Conservation (phyloP, 2,113 vertebrate genomes). For the Pycnonotus jocosus region DNA sequence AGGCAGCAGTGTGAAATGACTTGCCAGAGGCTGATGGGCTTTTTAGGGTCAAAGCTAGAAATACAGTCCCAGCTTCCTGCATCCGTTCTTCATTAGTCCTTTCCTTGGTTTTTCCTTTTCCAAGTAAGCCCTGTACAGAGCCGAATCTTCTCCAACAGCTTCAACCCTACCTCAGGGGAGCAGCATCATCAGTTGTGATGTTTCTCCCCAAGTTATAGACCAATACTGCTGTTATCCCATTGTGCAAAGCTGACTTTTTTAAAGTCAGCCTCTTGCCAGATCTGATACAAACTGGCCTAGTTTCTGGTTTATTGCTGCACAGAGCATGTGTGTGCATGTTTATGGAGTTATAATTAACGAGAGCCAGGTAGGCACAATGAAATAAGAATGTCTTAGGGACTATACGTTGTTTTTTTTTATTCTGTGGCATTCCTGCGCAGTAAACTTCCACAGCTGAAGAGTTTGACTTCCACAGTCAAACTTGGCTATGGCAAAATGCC, state of each 20-base stretch:
- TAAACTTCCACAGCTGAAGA: background rate
- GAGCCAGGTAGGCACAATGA: background rate
- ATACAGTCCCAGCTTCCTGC: background rate
- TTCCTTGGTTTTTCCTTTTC: background rate
- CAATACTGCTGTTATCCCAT: background rate
- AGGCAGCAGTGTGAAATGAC: background rate
- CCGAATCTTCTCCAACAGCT: background rate
- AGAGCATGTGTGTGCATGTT: slow-evolving; percentile 14
- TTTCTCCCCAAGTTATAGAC: slow-evolving; percentile 30
- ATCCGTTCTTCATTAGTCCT: background rate
- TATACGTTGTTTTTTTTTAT: background rate
- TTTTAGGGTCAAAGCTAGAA: background rate
- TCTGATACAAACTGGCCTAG: slow-evolving; percentile 54
- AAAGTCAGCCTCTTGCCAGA: slow-evolving; percentile 25
- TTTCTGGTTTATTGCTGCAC: slow-evolving; percentile 30
- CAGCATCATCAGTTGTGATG: background rate
- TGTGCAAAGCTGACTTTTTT: background rate
- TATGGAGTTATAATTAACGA: slow-evolving; percentile 19
- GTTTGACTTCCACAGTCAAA: no score
- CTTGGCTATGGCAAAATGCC: background rate
- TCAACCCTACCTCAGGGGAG: background rate
- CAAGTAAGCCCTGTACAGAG: background rate
- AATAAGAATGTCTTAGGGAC: background rate
- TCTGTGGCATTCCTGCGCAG: background rate
- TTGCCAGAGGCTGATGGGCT: background rate